Base-by-base conservation (phyloP, 1,140 invertebrate species). In the Magallana ariakensis region DNA sequence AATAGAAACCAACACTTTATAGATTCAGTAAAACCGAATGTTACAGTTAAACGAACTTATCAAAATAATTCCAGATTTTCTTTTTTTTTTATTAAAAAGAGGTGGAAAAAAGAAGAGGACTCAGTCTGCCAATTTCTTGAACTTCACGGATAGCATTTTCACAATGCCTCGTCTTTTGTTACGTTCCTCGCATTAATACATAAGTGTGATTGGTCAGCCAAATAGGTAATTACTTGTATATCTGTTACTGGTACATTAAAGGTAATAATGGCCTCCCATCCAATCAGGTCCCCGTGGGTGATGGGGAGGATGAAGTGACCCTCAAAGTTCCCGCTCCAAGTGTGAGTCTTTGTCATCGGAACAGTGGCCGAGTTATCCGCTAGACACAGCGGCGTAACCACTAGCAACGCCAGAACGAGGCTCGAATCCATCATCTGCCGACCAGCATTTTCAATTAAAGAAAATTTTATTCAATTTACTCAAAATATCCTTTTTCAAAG, bases 271-370 rank as follows among this genome's bases (percentile, higher is more conserved):
- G 88, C 80, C 53, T 90, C 86, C 83, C 88, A 91, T 56, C 90
- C 90, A n/a, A 89, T 85, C 22, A 89, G 81, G 15, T 83, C 80
- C 4, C 58, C 22, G 8, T 87, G 62, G 15, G 62, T 70, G 16
- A 90, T 60, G 16, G 80, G 66, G 33, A 85, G 88, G 66, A 88
- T 87, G 80, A 90, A 87, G 80, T 85, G 81, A 46, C 87, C 90
- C 83, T 91, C 90, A 46, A 88, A 91, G 86, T 91, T 90, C 22
- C 88, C 86, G 62, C 88, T 87, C 87, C 89, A 91, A 56, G 87
- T 85, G 13, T 91, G 89, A 55, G 84, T 83, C 56, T 87, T 75
- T 0, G 86, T 87, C 19, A 87, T 84, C 7, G 55, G 56, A 26
- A 84, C 82, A 0, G 82, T 84, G 5, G 82, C 82, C 5, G 82